A percentile compares a stretch with the other conserved stretches of the same genome.
Conservation (phyloP, 2,113 vertebrate species). For the Spea bombifrons region DNA sequence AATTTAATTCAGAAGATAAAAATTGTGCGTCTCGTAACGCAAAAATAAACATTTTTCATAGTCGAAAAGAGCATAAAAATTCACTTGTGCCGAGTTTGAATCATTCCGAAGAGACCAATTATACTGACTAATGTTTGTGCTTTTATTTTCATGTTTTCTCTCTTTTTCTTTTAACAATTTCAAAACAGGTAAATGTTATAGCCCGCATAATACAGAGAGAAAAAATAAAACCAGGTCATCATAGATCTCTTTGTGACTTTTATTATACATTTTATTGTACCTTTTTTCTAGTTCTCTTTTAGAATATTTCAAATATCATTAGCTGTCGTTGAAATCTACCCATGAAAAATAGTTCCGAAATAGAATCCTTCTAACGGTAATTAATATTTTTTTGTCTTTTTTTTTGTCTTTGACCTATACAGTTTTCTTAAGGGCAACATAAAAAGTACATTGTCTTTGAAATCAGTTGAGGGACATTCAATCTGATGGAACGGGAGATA, state of each 20-base stretch:
- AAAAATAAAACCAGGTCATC: neutral
- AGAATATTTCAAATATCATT: conserved; percentile 5
- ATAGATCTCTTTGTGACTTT: neutral
- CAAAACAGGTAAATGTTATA: neutral
- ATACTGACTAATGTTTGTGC: conserved; percentile 4
- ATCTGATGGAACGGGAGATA: conserved; percentile 18
- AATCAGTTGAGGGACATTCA: conserved; percentile 17
- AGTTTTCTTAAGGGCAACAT: conserved; percentile 34
- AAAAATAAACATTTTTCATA: neutral
- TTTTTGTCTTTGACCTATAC: conserved; percentile 11
- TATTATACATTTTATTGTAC: neutral
- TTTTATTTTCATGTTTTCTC: neutral
- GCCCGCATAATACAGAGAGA: neutral
- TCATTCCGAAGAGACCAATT: neutral
- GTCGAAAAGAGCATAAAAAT: neutral
- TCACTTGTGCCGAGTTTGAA: neutral
- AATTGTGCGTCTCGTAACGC: neutral
- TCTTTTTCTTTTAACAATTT: neutral
- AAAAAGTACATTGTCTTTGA: conserved; percentile 5
- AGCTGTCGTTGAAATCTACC: neutral
- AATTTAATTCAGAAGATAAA: neutral
- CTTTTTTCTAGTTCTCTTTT: neutral
- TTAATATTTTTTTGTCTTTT: conserved; percentile 32
- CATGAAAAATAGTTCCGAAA: conserved; percentile 7
- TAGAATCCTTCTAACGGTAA: conserved; percentile 12